A percentile compares a stretch with the other conserved stretches of the same genome.
phyloP scores from a whole-genome alignment of 2,113 vertebrate genomes.

The Vulpes ferrilata region DNA sequence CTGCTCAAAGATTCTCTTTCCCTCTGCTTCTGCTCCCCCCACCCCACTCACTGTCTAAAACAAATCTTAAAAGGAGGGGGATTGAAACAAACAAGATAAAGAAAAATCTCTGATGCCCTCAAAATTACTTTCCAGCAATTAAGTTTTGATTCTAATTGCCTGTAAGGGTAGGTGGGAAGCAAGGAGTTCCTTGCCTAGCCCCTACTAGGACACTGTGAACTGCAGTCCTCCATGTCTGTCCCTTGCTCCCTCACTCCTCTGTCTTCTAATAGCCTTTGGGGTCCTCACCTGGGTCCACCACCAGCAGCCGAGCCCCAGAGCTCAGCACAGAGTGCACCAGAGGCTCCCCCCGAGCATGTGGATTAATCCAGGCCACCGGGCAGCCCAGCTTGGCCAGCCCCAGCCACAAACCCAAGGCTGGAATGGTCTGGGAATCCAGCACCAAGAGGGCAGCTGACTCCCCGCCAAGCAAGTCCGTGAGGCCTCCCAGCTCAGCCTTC shows the following conservation, averaged over 20 bases:
- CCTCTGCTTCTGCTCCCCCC: not conserved
- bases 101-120: not conserved
- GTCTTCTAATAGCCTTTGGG: not conserved
- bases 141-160: not conserved
- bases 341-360: not conserved
- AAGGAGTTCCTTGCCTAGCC: not conserved
- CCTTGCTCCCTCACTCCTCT: not conserved
- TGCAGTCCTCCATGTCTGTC: fast-evolving
- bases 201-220: not conserved
- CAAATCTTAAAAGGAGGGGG: not conserved
- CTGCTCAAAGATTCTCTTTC: not conserved
- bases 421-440: not conserved
- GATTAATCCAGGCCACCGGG: slow-evolving; percentile 74
- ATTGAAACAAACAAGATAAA: not conserved
- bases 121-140: not conserved
- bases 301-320: slow-evolving; percentile 62
- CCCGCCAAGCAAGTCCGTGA: fast-evolving
- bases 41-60: not conserved
- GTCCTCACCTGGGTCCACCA: slow-evolving; percentile 77
- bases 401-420: slow-evolving; percentile 65
- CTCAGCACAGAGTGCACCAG: slow-evolving; percentile 61
- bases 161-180: too few relatives aligned
- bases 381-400: slow-evolving; percentile 80
- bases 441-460: slow-evolving; percentile 33
- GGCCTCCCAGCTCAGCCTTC: not conserved